phyloP scores from a whole-genome alignment of 1,140 invertebrate genomes.

The Sitobion miscanthi region DNA sequence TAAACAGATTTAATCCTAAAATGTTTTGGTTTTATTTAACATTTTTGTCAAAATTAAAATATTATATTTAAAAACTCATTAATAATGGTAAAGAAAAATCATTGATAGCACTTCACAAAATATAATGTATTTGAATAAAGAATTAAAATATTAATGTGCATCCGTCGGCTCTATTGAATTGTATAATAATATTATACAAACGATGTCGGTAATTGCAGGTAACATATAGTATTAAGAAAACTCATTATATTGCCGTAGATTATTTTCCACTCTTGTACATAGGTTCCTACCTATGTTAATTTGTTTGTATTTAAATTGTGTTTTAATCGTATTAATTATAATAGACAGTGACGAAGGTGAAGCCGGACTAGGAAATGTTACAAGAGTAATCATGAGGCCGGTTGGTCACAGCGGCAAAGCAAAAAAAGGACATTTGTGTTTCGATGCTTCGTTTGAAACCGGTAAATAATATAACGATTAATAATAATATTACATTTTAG shows the following conservation, averaged over 20 bases:
- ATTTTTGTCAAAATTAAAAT: background rate
- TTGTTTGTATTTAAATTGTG: background rate
- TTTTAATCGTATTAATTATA: background rate
- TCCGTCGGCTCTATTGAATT: background rate
- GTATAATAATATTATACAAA: background rate
- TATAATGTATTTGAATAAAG: background rate
- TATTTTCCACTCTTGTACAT: background rate
- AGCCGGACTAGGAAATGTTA: conserved; percentile 92
- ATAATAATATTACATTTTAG: background rate
- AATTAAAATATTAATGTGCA: background rate
- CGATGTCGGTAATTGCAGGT: background rate
- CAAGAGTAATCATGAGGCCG: conserved; percentile 87
- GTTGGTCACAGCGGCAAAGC: conserved; percentile 94
- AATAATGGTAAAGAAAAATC: background rate
- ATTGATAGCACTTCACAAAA: background rate
- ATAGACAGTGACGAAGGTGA: conserved; percentile 94
- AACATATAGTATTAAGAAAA: background rate
- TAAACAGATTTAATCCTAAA: background rate
- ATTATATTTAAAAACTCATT: background rate
- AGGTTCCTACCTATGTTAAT: background rate
- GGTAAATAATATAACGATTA: conserved; percentile 64
- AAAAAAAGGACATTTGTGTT: conserved; percentile 92
- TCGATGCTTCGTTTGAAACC: conserved; percentile 97
- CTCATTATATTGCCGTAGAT: background rate
- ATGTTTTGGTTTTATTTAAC: too few species aligned